Base-by-base conservation (phyloP, 2,113 vertebrate genomes). In the Leptodactylus fuscus region DNA sequence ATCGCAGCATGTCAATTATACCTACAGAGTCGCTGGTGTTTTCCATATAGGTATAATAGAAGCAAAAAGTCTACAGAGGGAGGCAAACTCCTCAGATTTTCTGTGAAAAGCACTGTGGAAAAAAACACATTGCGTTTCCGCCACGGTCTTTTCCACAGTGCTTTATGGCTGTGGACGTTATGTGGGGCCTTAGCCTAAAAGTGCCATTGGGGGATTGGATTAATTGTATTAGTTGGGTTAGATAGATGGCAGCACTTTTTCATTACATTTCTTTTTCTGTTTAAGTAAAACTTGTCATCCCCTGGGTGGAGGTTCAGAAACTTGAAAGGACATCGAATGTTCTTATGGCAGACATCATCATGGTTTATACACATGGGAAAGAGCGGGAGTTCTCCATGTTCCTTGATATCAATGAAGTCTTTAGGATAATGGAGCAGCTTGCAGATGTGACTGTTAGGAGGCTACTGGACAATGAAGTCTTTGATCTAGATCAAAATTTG, bases 381-480 rank as follows among this genome's bases (percentile, higher is more conserved):
- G 96, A 97, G 85, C 93, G 97, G 0, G 97, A 99, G 71, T 99
- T 99, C 91, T 99, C 98, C 91, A 99, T 97, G 82, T 99, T 99
- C 89, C 92, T 99, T 85, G 96, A 95, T 82, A 95, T 96, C 1
- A 86, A 96, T 0, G 97, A 98, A 90, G 94, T 93, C 1, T 98
- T 97, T 79, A 91, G 91, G 87, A 94, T 97, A 89, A 96, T 99
- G 92, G 94, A 96, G 86, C 97, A 97, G 49, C 94, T 99, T 92
- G 97, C 97, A 3, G 98, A 99, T 86, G 95, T 98, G 24, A 95
- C 97, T 0, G 94, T 99, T 11, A 94, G 98, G 48, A 94, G 97
- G 79, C 94, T 99, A 41, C 93, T 99, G 88, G 97, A 99, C 92
- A 97, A 97, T 36, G 96, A 97, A 79, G 91, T 94, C 81, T 96